Evolutionary conservation across 2,888 invertebrate species (phyloP).

Genomic region (Lacanobia oleracea): DNA sequence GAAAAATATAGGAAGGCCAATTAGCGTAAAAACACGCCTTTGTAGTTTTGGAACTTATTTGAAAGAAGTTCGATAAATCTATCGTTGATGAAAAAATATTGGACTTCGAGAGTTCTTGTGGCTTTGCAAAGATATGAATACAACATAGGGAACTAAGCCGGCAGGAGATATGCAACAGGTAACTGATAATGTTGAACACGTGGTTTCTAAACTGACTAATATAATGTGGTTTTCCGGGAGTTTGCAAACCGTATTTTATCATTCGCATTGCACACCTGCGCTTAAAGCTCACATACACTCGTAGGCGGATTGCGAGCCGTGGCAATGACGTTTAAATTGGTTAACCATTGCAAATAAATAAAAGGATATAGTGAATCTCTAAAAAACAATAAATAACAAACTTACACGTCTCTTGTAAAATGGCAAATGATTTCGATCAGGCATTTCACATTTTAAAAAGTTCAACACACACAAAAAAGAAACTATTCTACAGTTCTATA

Average conservation of each 20-base stretch:
- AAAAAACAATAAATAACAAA: too few species aligned
- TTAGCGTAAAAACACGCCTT: background rate
- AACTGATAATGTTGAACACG: slow-evolving; percentile 4
- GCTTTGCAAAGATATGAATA: background rate
- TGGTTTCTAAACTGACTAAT: background rate
- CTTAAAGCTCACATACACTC: background rate
- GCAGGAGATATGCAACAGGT: slow-evolving; percentile 5
- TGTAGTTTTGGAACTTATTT: background rate
- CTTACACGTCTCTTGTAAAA: slow-evolving; percentile 81
- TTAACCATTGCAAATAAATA: too few species aligned
- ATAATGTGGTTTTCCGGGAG: background rate
- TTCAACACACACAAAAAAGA: slow-evolving; percentile 56
- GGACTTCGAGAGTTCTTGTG: background rate
- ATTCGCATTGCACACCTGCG: background rate
- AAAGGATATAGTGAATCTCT: too few species aligned
- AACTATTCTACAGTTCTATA: slow-evolving; percentile 16
- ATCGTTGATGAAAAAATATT: background rate
- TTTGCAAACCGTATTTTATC: background rate
- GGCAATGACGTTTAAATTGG: too few species aligned
- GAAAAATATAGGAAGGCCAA: slow-evolving; percentile 27
- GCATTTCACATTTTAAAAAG: slow-evolving; percentile 79
- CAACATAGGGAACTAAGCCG: background rate
- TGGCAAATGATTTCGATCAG: slow-evolving; percentile 82
- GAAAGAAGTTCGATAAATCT: background rate
- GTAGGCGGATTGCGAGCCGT: too few species aligned